Evolutionary conservation across 2,797 vertebrate species (phyloP), one percentile per base, ranked within the genome.

Genomic region (Zenarchopterus dispar): DNA sequence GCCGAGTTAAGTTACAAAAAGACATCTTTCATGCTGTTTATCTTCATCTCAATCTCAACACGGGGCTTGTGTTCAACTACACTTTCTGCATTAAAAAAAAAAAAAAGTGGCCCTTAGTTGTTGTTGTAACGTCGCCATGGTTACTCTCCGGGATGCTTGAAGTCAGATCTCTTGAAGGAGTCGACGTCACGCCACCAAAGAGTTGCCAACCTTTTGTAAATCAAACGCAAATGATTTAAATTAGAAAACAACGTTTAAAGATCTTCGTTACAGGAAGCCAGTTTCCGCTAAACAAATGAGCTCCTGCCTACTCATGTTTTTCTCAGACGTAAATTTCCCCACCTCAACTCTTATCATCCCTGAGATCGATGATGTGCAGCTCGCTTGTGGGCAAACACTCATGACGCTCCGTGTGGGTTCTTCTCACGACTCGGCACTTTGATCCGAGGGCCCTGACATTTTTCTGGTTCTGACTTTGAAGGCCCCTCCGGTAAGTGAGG

Each of bases 261-360:
- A 73, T 67, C 26, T n/a, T 41, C 6, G 0, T 11, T 43, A 78
- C 73, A 77, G 63, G 73, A 81, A 80, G 52, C 22, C 0, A 1
- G 19, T 82, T 84, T 87, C 74, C 58, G 36, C 44, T 67, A 31
- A 82, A 61, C 5, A 11, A 31, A 50, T 10, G 1, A 18, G 17
- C 28, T 48, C 0, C 48, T 70, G 56, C 70, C 71, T 55, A 78
- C 81, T 73, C 77, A 19, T 59, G 22, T 62, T 59, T 66, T 72
- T 59, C 8, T 56, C n/a, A n/a, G 9, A 17, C 0, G 68, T 75
- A 67, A 88, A 82, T 89, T 89, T 82, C 88, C 92, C 88, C 81
- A 67, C 80, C 77, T 73, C 23, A 42, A 41, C 28, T 33, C 62
- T 87, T 88, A 90, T 90, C 86, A 69, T 67, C 52, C 19, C 7